Evolutionary conservation across 64 coral and sea anemone species (phyloP).

Genomic region (Stichodactyla helianthus): DNA sequence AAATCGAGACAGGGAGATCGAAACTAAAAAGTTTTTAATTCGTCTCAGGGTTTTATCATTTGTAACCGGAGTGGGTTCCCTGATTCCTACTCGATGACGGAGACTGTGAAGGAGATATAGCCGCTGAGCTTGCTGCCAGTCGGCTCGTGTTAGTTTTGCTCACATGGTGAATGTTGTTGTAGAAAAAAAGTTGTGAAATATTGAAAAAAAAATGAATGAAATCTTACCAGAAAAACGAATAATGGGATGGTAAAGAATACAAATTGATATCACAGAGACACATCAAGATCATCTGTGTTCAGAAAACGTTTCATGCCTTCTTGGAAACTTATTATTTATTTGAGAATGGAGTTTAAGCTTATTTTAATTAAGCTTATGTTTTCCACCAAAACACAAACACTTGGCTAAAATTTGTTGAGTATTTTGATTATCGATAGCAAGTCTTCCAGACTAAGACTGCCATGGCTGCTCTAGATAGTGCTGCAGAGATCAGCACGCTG

Average conservation of each 20-base stretch:
- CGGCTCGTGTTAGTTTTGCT: not conserved
- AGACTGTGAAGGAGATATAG: too few relatives aligned
- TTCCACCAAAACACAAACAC: not conserved
- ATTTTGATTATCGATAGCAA: not conserved
- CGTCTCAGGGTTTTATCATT: too few relatives aligned
- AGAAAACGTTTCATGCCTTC: not conserved
- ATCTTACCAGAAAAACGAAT: not conserved
- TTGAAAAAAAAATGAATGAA: not conserved
- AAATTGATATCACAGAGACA: not conserved
- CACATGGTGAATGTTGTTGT: constrained; percentile 1
- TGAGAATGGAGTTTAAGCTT: not conserved
- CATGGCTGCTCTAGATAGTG: constrained; percentile 84
- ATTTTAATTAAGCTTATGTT: too few relatives aligned
- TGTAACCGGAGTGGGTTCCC: too few relatives aligned
- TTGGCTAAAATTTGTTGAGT: not conserved
- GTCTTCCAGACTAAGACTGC: not conserved
- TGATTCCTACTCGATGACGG: too few relatives aligned
- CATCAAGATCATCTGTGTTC: not conserved
- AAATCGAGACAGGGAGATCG: too few relatives aligned
- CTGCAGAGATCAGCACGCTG: constrained; percentile 53
- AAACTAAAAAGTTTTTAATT: too few relatives aligned
- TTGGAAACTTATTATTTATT: not conserved
- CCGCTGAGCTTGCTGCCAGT: not conserved
- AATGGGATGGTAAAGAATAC: not conserved
- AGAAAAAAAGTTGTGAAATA: not conserved